These are phyloP conservation scores for Tapirus terrestris DNA, from an alignment of 2,113 vertebrate species.

Conservation along the genomic window DNA sequence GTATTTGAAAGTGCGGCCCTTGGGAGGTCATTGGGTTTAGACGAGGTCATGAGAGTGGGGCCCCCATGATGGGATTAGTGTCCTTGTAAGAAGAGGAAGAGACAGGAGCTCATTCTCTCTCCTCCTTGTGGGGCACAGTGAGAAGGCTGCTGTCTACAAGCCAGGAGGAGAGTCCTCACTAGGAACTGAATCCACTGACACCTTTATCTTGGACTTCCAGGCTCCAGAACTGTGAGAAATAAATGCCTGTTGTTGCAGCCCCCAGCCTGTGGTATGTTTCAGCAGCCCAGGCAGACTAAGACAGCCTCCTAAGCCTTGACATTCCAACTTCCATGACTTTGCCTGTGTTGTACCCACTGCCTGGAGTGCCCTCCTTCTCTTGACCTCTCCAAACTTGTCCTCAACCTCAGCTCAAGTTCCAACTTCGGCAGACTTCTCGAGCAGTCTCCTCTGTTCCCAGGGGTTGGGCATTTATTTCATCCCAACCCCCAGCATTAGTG, in stretches of 20 bases:
- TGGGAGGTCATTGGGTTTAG: not conserved
- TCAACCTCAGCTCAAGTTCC: not conserved
- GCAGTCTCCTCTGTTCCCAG: not conserved
- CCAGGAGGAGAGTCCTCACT: not conserved
- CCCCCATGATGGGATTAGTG: not conserved
- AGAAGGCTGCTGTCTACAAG: not conserved
- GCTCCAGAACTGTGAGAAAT: not conserved
- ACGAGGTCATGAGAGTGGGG: not conserved
- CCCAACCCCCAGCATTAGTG: too few species aligned
- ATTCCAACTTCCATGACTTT: not conserved
- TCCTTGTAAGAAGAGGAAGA: not conserved
- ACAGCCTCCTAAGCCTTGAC: not conserved
- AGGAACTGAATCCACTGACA: not conserved
- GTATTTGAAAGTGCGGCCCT: not conserved
- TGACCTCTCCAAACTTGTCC: not conserved
- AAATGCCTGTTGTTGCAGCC: not conserved
- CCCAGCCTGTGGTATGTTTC: not conserved
- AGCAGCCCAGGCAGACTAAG: not conserved
- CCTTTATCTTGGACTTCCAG: not conserved
- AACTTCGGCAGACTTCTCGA: not conserved
- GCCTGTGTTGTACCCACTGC: not conserved
- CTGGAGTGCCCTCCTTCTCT: not conserved
- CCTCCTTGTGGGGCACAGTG: rapidly evolving
- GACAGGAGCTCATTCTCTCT: not conserved
- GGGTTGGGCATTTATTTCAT: not conserved